Base-by-base conservation (phyloP, 2,113 vertebrate genomes). In the Capreolus pygargus region DNA sequence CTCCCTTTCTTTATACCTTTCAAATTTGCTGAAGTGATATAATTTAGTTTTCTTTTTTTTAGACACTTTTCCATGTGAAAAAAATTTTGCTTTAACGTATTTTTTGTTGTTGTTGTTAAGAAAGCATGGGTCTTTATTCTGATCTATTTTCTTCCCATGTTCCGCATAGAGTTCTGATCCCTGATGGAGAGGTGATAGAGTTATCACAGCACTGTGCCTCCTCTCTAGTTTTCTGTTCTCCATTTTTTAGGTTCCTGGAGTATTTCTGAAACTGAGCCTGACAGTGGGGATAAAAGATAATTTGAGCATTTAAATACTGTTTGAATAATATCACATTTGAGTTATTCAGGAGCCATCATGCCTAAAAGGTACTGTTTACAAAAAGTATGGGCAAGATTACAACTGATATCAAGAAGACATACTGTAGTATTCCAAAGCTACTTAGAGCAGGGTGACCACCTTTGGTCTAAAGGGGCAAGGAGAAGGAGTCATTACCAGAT, bases 1-100 rank as follows among this genome's bases (percentile, higher is more conserved):
- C 7, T 88, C 39, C 43, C 19, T 47, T 36, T 93, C 43, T 93
- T 94, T 78, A 11, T 25, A 43, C 0, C 67, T 61, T 74, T 87
- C 27, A 89, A 78, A 43, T 84, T 76, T 60, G 23, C 27, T 60
- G 1, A 86, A 3, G 10, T 76, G 19, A 67, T 2, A 0, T 61
- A 33, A 2, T 93, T 8, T 81, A 11, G 58, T 17, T 76, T 76
- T 90, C 12, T 43, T 43, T 55, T 91, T 64, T 45, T 86, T 25
- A 89, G 74, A n/a, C 30, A 58, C 6, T 33, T 19, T 94, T 60
- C 3, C 15, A n/a, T 10, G 60, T 45, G 43, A 87, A 96, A 96
- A 58, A 30, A 86, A 36, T 8, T 82, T 36, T 36, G 2, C 55
- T 70, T 94, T 27, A 76, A 78, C 1, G 3, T 86, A 54, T n/a